A percentile compares a stretch with the other conserved stretches of the same genome.
phyloP scores from a whole-genome alignment of 35 echinoderm and acorn worm genomes.

The Amphiura filiformis region DNA sequence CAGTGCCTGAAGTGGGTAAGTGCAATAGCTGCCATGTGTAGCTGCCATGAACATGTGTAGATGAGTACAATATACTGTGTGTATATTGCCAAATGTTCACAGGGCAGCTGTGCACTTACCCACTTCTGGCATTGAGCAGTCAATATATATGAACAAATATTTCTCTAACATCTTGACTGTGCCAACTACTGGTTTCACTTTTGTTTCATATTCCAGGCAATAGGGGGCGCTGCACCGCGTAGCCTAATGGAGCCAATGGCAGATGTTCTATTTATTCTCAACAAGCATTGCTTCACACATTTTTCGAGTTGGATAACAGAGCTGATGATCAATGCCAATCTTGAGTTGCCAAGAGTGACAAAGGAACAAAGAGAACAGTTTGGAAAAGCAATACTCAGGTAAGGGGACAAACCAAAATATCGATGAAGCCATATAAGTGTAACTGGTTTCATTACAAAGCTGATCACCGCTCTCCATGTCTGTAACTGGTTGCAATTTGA shows the following conservation, averaged over 20 bases:
- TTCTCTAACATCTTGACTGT: background rate
- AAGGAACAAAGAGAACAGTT: conserved; percentile 90
- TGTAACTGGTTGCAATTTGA: too few species aligned
- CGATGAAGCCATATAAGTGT: too few species aligned
- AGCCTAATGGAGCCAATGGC: conserved; percentile 66
- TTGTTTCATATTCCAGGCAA: conserved; percentile 48
- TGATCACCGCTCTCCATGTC: too few species aligned
- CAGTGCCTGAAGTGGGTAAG: too few species aligned
- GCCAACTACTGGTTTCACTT: background rate
- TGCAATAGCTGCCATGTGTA: background rate
- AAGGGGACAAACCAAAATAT: too few species aligned
- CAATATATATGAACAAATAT: background rate
- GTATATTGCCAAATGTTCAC: background rate
- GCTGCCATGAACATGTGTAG: background rate
- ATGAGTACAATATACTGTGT: background rate
- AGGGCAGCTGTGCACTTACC: background rate
- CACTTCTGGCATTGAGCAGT: background rate
- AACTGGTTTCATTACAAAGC: too few species aligned
- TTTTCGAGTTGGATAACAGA: conserved; percentile 71
- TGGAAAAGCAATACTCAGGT: conserved; percentile 66
- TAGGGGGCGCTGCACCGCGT: conserved; percentile 73
- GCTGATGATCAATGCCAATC: conserved; percentile 49
- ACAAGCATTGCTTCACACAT: conserved; percentile 65
- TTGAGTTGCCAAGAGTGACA: conserved; percentile 68
- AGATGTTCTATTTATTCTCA: conserved; percentile 63